phyloP scores from a whole-genome alignment of 2,888 invertebrate genomes.

The Phyllotreta striolata region DNA sequence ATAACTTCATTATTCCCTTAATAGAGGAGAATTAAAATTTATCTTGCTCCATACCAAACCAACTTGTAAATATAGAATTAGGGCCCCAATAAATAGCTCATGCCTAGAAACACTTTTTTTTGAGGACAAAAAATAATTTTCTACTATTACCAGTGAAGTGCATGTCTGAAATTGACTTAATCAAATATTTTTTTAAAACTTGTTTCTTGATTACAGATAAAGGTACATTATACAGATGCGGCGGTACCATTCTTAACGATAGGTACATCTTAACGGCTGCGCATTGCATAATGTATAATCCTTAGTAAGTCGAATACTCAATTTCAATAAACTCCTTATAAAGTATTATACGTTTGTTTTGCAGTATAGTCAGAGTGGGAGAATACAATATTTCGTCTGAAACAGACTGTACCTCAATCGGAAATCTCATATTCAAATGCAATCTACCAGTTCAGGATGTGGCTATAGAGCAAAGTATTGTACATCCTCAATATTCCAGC shows the following conservation, averaged over 20 bases:
- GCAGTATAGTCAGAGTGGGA: slow-evolving; percentile 70
- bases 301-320: slow-evolving; percentile 50
- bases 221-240: slow-evolving; percentile 58
- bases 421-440: slow-evolving; percentile 57
- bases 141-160: too few relatives aligned
- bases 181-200: neutral
- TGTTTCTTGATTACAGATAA: slow-evolving; percentile 44
- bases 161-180: too few relatives aligned
- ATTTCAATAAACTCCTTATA: neutral
- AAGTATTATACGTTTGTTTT: slow-evolving; percentile 32
- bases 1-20: too few relatives aligned
- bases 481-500: slow-evolving; percentile 65
- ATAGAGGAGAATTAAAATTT: too few relatives aligned
- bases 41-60: too few relatives aligned
- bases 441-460: slow-evolving; percentile 65
- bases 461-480: slow-evolving; percentile 61
- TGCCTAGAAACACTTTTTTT: too few relatives aligned
- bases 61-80: too few relatives aligned
- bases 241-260: slow-evolving; percentile 65
- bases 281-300: slow-evolving; percentile 62
- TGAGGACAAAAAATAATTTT: too few relatives aligned
- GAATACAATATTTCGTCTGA: slow-evolving; percentile 65
- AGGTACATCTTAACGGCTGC: slow-evolving; percentile 68
- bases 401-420: slow-evolving; percentile 42
- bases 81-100: too few relatives aligned